Percentiles rank a stretch among this genome's conserved stretches.
phyloP scores from a whole-genome alignment of 2,113 vertebrate species.

The Fulmarus glacialis region DNA sequence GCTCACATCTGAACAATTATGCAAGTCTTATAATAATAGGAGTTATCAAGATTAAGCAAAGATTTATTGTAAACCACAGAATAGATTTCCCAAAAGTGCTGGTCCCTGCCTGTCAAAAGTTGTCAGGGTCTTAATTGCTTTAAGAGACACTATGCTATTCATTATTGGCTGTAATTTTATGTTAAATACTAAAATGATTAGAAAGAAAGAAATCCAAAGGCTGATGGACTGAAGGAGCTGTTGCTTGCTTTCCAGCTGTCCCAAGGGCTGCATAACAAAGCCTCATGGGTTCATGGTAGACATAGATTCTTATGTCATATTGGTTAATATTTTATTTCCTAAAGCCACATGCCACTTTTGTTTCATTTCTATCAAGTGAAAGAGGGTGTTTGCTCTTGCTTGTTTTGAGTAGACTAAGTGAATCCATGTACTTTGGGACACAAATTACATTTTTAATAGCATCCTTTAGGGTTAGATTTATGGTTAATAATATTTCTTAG shows the following conservation, averaged over 20 bases:
- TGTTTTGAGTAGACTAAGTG: constrained; percentile 34
- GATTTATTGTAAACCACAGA: not conserved
- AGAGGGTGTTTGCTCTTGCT: not conserved
- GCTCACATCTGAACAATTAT: not conserved
- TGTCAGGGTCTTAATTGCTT: constrained; percentile 56
- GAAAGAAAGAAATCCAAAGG: constrained; percentile 9
- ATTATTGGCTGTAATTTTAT: constrained; percentile 56
- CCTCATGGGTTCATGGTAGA: constrained; percentile 15
- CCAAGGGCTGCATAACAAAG: constrained; percentile 43
- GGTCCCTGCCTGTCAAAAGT: not conserved
- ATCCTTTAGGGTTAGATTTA: constrained; percentile 47
- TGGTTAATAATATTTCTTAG: constrained; percentile 48
- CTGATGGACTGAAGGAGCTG: constrained; percentile 46
- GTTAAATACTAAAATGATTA: constrained; percentile 45
- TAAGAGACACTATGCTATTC: constrained; percentile 52
- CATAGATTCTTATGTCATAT: not conserved
- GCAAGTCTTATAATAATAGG: not conserved
- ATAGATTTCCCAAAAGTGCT: not conserved
- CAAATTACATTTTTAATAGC: constrained; percentile 21
- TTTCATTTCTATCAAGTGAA: constrained; percentile 49
- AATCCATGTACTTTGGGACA: constrained; percentile 17
- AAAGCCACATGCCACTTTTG: constrained; percentile 23
- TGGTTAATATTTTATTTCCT: constrained; percentile 72
- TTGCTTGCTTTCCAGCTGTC: constrained; percentile 43
- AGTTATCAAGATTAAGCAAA: not conserved